Conservation (phyloP, 2,113 vertebrate species). For the Nesoenas mayeri region DNA sequence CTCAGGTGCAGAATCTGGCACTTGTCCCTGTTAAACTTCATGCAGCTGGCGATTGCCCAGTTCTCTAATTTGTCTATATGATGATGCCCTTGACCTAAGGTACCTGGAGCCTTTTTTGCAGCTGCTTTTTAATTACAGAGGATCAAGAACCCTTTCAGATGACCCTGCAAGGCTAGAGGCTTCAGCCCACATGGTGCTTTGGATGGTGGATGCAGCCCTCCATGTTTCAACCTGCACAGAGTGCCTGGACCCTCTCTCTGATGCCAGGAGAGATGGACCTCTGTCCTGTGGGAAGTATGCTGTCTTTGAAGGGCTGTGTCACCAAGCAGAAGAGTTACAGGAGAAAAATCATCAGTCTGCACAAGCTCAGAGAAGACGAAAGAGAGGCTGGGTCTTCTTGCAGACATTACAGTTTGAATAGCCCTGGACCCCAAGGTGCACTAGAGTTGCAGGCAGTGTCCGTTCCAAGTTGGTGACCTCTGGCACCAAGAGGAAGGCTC, state of each 20-base stretch:
- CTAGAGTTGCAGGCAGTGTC: not conserved
- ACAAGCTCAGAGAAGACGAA: not conserved
- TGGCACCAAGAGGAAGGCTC: not conserved
- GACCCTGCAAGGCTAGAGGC: not conserved
- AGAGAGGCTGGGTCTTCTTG: not conserved
- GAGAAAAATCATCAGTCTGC: not conserved
- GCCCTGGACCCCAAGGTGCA: not conserved
- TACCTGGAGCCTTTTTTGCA: not conserved
- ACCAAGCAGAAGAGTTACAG: not conserved
- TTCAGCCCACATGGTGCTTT: not conserved
- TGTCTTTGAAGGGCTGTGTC: not conserved
- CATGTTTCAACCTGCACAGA: not conserved
- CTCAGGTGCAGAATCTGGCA: too few relatives aligned
- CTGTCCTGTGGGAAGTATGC: not conserved
- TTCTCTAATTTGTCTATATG: too few relatives aligned
- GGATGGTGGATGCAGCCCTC: too few relatives aligned
- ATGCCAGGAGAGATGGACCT: not conserved
- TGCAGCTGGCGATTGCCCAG: too few relatives aligned
- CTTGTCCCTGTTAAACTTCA: too few relatives aligned
- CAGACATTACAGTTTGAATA: not conserved
- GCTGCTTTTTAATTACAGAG: not conserved
- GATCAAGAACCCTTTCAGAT: not conserved
- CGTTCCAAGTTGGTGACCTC: not conserved
- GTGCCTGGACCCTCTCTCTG: not conserved
- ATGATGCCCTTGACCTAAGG: not conserved